A percentile compares a stretch with the other conserved stretches of the same genome.
Conservation (phyloP, 2,113 vertebrate genomes). For the Panurus biarmicus region DNA sequence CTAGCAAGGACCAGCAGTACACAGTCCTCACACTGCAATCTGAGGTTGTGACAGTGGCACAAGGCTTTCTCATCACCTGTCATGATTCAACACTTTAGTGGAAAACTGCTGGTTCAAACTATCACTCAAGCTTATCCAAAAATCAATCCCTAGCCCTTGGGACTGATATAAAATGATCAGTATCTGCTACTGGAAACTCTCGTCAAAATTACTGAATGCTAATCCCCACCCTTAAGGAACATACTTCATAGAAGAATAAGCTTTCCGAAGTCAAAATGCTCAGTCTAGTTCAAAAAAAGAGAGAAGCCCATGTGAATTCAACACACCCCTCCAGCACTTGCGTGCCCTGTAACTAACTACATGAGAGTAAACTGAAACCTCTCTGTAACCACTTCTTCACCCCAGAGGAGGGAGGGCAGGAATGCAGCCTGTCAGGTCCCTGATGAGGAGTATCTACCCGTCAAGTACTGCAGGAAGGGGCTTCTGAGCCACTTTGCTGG, state of each 20-base stretch:
- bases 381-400: not conserved
- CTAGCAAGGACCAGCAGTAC: not conserved
- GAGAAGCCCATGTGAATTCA: not conserved
- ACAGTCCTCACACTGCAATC: accelerated
- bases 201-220: not conserved
- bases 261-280: not conserved
- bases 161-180: not conserved
- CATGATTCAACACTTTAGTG: not conserved
- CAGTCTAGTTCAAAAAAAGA: not conserved
- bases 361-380: not conserved
- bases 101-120: not conserved
- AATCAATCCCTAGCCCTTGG: not conserved
- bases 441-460: not conserved
- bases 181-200: not conserved
- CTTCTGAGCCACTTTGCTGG: not conserved
- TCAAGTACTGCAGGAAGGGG: not conserved
- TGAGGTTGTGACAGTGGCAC: not conserved
- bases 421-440: slow-evolving; percentile 8
- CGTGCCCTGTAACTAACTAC: not conserved
- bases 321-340: not conserved
- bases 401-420: slow-evolving; percentile 1
- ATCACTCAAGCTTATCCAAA: not conserved
- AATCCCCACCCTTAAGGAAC: not conserved
- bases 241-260: not conserved
- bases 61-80: not conserved